phyloP scores from a whole-genome alignment of 2,113 vertebrate genomes.

The Gallinago undulata region DNA sequence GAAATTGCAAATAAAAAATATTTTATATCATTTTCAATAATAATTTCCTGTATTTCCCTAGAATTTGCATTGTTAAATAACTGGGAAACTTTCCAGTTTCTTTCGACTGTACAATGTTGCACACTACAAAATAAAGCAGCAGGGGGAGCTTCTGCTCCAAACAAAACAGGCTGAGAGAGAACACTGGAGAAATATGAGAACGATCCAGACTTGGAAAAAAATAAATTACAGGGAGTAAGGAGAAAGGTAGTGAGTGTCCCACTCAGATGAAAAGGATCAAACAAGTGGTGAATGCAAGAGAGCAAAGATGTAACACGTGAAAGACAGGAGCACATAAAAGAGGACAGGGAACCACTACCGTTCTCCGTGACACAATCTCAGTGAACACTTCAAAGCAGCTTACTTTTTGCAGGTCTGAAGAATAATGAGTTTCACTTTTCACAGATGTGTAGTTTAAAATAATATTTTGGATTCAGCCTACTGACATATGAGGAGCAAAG shows the following conservation, averaged over 20 bases:
- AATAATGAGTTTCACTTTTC: background rate
- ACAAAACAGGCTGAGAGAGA: background rate
- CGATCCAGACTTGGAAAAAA: background rate
- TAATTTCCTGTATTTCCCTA: background rate
- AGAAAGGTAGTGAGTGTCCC: background rate
- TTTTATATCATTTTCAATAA: background rate
- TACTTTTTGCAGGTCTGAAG: background rate
- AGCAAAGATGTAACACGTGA: background rate
- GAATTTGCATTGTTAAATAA: background rate
- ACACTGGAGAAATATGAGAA: accelerated
- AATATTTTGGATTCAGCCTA: background rate
- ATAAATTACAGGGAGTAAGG: background rate
- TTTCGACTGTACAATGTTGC: background rate
- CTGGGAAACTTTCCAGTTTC: background rate
- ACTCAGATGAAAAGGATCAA: background rate
- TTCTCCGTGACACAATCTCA: background rate
- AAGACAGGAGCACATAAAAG: background rate
- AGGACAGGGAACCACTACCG: background rate
- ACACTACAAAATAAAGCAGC: background rate
- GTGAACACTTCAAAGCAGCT: background rate
- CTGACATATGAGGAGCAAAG: background rate
- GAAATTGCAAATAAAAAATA: background rate
- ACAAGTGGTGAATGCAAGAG: background rate
- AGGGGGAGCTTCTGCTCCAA: constrained; percentile 38
- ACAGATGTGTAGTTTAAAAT: background rate